Conservation (phyloP, 2,113 vertebrate genomes). For the Felis catus region DNA sequence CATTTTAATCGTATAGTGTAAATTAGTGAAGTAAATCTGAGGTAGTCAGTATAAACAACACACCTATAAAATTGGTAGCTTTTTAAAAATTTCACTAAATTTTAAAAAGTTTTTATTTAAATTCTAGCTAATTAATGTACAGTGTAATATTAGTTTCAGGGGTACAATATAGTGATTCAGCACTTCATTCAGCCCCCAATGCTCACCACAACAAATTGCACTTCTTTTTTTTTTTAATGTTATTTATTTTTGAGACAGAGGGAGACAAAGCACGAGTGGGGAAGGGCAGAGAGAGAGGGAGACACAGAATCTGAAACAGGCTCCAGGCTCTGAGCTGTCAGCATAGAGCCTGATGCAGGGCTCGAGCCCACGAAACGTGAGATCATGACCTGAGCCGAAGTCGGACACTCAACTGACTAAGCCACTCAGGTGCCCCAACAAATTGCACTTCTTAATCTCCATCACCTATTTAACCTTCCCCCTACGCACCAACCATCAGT, state of each 20-base stretch:
- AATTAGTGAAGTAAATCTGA: neutral
- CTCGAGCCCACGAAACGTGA: no score
- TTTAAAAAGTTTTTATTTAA: neutral
- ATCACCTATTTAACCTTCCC: neutral
- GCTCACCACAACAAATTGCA: neutral
- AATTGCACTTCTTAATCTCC: neutral
- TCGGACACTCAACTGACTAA: no score
- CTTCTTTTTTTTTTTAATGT: neutral
- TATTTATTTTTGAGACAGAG: no score
- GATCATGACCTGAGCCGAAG: no score
- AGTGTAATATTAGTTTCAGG: neutral
- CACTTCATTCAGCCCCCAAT: neutral
- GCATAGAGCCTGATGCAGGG: no score
- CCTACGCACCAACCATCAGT: neutral
- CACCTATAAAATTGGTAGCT: neutral
- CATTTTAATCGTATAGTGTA: neutral
- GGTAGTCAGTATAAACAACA: neutral
- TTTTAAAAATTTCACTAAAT: neutral
- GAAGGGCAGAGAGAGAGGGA: no score
- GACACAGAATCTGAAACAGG: no score
- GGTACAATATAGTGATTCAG: neutral
- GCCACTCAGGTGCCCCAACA: no score
- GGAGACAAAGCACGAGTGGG: no score
- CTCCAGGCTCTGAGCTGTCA: no score
- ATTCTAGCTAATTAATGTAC: neutral